Evolutionary conservation across 1,140 invertebrate species (phyloP), one percentile per base, ranked within the genome.

Genomic region (Meloidogyne exigua): DNA sequence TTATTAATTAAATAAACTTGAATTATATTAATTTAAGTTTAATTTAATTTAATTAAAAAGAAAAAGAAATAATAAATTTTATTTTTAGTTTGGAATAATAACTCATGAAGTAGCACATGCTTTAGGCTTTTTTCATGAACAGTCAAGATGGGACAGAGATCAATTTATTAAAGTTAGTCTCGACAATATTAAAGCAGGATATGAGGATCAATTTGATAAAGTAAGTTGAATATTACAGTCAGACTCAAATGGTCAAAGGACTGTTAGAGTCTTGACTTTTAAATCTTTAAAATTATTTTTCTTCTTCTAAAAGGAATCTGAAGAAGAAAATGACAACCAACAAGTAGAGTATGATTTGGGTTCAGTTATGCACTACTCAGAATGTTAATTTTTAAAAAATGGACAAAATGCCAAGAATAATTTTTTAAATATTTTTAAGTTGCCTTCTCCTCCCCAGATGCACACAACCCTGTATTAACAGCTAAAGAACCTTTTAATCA

Each of bases 71-170:
- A n/a, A n/a, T n/a, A n/a, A n/a, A 18, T n/a, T 25, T 23, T 28
- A 15, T 18, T 7, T 68, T 77, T 21, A 78, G 76, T 78, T 76
- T 67, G 75, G 32, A 21, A 44, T 74, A 18, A 72, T 68, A 5
- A 69, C 76, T 3, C 76, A 78, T 26, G 76, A 78, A 79, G 44
- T 78, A 18, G 76, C 77, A 23, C 76, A 78, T 66, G 76, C 76
- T 7, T 36, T 78, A 11, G 76, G 76, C 15, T 78, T 78, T 15
- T 79, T 62, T 76, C 76, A 78, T 57, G 76, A 32, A 25, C 76
- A 78, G 42, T 42, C 26, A 13, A 11, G 76, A 0, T 78, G 18
- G 18, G 76, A 78, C 42, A 32, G 76, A n/a, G 76, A 78, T 39
- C 32, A 39, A 62, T 71, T 71, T 62, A 36, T 71, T 18, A 39